phyloP scores from a whole-genome alignment of 1,140 invertebrate genomes.

The Glossosoma conforme region DNA sequence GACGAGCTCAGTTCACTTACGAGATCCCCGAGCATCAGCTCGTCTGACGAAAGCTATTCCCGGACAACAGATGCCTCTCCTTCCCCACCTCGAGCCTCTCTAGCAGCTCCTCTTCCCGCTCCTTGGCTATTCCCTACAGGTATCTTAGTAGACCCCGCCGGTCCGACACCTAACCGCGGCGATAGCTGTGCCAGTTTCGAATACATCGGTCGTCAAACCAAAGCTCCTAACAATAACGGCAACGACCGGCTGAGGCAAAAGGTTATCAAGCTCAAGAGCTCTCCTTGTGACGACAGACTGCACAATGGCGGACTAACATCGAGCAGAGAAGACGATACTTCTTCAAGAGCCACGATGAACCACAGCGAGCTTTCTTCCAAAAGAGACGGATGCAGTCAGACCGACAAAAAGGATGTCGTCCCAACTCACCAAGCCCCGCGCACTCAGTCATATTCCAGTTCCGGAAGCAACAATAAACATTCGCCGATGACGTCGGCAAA shows the following conservation, averaged over 20 bases:
- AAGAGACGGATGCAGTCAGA: conserved; percentile 58
- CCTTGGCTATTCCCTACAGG: conserved; percentile 32
- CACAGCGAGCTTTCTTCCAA: conserved; percentile 51
- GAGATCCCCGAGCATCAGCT: conserved; percentile 71
- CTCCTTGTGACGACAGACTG: conserved; percentile 43
- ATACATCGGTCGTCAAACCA: conserved; percentile 40
- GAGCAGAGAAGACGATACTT: conserved; percentile 48
- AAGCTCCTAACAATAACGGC: conserved; percentile 29
- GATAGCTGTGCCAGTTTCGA: conserved; percentile 62
- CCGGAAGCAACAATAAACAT: conserved; percentile 38
- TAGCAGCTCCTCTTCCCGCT: conserved; percentile 54
- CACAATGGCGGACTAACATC: conserved; percentile 38
- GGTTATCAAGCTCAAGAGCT: conserved; percentile 37
- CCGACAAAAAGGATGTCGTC: conserved; percentile 55
- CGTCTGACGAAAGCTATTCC: conserved; percentile 75
- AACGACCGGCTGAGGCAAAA: conserved; percentile 37
- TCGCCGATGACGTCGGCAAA: conserved; percentile 47
- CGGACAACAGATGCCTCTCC: conserved; percentile 63
- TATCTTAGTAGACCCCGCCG: conserved; percentile 22
- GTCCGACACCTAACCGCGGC: conserved; percentile 46
- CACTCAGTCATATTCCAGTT: conserved; percentile 48
- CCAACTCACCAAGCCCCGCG: conserved; percentile 37
- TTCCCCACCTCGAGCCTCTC: conserved; percentile 52
- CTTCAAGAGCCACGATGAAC: conserved; percentile 46
- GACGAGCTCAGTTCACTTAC: conserved; percentile 75